These are phyloP conservation scores for Lithobates sylvaticus DNA, from an alignment of 2,797 vertebrate genomes.

Conservation along the genomic window DNA sequence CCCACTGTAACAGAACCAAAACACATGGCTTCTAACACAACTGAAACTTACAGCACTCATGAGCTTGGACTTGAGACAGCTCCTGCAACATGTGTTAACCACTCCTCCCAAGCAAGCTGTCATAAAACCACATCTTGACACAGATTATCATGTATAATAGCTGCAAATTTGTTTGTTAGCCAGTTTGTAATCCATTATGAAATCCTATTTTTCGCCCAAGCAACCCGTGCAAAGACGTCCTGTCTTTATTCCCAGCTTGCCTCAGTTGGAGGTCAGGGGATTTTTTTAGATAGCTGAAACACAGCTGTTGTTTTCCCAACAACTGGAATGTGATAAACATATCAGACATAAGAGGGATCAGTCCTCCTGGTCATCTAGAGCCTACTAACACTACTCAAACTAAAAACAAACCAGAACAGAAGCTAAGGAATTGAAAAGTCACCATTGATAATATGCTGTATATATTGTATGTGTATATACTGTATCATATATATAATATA, in stretches of 20 bases:
- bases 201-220: background rate
- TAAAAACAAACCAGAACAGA: no score
- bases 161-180: constrained; percentile 64
- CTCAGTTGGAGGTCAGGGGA: constrained; percentile 45
- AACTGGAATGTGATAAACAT: constrained; percentile 57
- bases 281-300: background rate
- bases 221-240: background rate
- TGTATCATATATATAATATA: no score
- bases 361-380: background rate
- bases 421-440: no score
- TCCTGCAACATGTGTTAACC: constrained; percentile 80
- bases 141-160: constrained; percentile 65
- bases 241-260: constrained; percentile 55
- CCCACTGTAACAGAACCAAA: constrained; percentile 88
- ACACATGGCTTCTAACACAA: constrained; percentile 81
- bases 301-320: constrained; percentile 39
- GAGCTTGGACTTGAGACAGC: constrained; percentile 82
- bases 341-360: constrained; percentile 48
- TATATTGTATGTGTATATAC: no score
- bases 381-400: background rate
- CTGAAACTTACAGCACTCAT: constrained; percentile 75
- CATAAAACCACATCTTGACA: constrained; percentile 68
- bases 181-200: constrained; percentile 59
- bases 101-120: constrained; percentile 72
- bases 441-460: no score